Conservation (phyloP, 2,888 invertebrate species). For the Cryptus viduatorius region DNA sequence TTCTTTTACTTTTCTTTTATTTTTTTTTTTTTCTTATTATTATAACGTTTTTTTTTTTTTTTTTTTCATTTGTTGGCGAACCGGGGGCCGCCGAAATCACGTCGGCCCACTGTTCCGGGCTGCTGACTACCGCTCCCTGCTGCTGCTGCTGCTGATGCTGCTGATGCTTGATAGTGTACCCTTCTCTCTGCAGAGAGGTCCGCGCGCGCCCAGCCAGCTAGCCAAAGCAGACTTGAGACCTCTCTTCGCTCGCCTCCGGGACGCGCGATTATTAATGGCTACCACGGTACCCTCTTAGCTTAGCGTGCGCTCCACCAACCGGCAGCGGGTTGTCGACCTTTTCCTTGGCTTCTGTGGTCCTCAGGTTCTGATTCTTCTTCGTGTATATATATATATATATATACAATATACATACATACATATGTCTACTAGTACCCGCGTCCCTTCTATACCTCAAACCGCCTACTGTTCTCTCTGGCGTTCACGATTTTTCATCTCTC, state of each 20-base stretch:
- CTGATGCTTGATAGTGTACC: not conserved
- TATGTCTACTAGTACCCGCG: conserved; percentile 77
- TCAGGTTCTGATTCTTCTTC: conserved; percentile 58
- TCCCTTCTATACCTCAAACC: conserved; percentile 65
- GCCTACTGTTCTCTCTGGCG: conserved; percentile 53
- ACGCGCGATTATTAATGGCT: conserved; percentile 68
- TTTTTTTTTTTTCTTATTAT: conserved; percentile 25
- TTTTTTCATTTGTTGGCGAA: conserved; percentile 31
- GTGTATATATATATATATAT: conserved; percentile 71
- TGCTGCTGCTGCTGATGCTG: conserved; percentile 29
- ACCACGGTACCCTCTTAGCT: conserved; percentile 68
- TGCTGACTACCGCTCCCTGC: not conserved
- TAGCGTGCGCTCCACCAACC: conserved; percentile 57
- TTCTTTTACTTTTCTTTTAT: conserved; percentile 38
- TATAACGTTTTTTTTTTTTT: conserved; percentile 39
- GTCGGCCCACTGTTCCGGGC: conserved; percentile 60
- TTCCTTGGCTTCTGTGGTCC: conserved; percentile 71
- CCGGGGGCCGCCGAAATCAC: conserved; percentile 55
- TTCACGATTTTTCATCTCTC: conserved; percentile 58
- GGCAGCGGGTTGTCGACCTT: conserved; percentile 80
- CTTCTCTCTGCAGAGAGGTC: not conserved
- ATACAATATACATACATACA: conserved; percentile 32
- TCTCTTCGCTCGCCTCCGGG: conserved; percentile 73
- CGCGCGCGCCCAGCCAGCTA: conserved; percentile 19
- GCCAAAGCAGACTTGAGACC: conserved; percentile 62